Base-by-base conservation (phyloP, 2,888 invertebrate genomes). In the Leuctra nigra region DNA sequence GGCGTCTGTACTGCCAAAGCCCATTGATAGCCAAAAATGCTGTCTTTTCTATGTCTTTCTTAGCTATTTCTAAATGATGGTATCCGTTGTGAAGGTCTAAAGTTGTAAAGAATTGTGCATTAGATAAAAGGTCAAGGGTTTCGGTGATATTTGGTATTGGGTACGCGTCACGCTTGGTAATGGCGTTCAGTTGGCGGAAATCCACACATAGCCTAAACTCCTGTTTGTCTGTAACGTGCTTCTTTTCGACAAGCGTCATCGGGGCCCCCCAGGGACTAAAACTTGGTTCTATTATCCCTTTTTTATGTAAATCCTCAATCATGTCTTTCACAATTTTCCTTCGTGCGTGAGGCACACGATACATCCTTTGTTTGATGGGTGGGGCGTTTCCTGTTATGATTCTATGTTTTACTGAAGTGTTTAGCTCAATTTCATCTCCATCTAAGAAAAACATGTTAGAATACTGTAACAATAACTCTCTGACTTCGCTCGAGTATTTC, bases 51-150 rank as follows among this genome's bases (percentile, higher is more conserved):
- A 22, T 20, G 39, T 60, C 61, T 6, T 56, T 33, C 14, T 39
- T 20, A 1, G 16, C 41, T 6, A 64, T 52, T 6, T 24, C 14
- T 2, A 64, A 47, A 39, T 64, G 61, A 48, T 62, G 59, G 24
- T 59, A 64, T 1, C 63, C 63, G 2, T 16, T 48, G 2, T 53
- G 56, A 16, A 61, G 33, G 50, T 63, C 61, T 4, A 63, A 33
- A 1, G 60, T 59, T 0, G 57, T 50, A 20, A 63, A 62, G 52
- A 59, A 62, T 1, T 36, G 36, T 1, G 57, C 56, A 7, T 56
- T 14, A 2, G 61, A 59, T 25, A 64, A 50, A n/a, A 55, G 53
- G 9, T 64, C 63, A 4, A 63, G 22, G 23, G 62, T 63, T 2
- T 63, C 62, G 1, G 29, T 23, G 1, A 63, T 59, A 9, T 54